phyloP scores from a whole-genome alignment of 2,888 invertebrate species.

The Deroplatys truncata region DNA sequence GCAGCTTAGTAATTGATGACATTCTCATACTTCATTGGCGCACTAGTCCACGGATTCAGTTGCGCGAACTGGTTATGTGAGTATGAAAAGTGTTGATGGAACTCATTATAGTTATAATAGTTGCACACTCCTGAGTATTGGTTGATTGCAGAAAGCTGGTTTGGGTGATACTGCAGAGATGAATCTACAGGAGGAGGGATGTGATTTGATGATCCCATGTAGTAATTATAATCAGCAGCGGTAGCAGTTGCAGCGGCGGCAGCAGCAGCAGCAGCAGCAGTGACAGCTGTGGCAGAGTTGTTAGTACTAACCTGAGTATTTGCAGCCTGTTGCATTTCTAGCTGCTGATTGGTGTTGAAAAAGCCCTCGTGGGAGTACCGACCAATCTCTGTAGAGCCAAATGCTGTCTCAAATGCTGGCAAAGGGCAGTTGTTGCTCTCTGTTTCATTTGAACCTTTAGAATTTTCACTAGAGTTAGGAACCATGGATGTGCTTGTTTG shows the following conservation, averaged over 20 bases:
- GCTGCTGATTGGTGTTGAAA: conserved; percentile 18
- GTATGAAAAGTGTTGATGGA: conserved; percentile 2
- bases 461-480: not conserved
- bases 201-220: not conserved
- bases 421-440: conserved; percentile 46
- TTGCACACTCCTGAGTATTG: conserved; percentile 15
- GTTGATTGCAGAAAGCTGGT: not conserved
- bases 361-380: conserved; percentile 56
- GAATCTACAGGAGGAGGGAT: not conserved
- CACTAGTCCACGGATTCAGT: not conserved
- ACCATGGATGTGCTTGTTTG: not conserved
- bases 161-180: conserved; percentile 6
- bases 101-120: conserved; percentile 8
- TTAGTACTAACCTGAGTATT: conserved; percentile 15
- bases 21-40: conserved; percentile 1
- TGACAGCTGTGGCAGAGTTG: not conserved
- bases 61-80: not conserved
- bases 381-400: conserved; percentile 83
- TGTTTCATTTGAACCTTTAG: not conserved
- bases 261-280: not conserved
- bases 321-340: not conserved
- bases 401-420: conserved; percentile 80
- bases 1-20: not conserved
- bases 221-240: conserved; percentile 7
- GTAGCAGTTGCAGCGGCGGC: not conserved